Conservation (phyloP, 2,113 vertebrate genomes). For the Thinocorus orbignyianus region DNA sequence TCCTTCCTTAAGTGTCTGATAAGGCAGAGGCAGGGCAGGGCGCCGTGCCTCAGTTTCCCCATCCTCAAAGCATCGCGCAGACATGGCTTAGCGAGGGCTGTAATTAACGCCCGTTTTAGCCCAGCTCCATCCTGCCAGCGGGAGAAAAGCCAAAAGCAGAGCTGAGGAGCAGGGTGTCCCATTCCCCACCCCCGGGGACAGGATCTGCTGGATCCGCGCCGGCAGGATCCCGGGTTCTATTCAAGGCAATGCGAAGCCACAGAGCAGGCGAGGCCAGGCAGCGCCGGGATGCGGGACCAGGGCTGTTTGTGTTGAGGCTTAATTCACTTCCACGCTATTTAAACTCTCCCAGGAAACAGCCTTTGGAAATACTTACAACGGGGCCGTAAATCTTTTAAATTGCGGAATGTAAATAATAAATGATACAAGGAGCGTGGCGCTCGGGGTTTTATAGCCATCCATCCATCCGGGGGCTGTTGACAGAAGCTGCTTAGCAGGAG, state of each 20-base stretch:
- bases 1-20: not conserved
- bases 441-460: not conserved
- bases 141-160: not conserved
- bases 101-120: rapidly evolving
- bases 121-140: not conserved
- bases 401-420: conserved; percentile 44
- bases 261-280: not conserved
- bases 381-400: conserved; percentile 43
- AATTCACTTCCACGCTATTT: not conserved
- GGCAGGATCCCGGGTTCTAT: not conserved
- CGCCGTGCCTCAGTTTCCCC: not conserved
- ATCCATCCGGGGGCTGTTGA: not conserved
- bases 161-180: rapidly evolving
- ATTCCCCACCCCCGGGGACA: rapidly evolving
- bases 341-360: conserved; percentile 2
- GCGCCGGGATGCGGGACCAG: rapidly evolving
- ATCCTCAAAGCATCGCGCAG: rapidly evolving
- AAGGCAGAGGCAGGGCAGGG: rapidly evolving
- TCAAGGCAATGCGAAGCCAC: rapidly evolving
- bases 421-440: not conserved
- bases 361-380: not conserved
- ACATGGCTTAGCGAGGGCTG: not conserved
- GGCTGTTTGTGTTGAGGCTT: not conserved
- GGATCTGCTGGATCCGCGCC: rapidly evolving
- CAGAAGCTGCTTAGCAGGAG: not conserved